A percentile compares a stretch with the other conserved stretches of the same genome.
Evolutionary conservation across 2,797 vertebrate species (phyloP).

Genomic region (Acipenser ruthenus): DNA sequence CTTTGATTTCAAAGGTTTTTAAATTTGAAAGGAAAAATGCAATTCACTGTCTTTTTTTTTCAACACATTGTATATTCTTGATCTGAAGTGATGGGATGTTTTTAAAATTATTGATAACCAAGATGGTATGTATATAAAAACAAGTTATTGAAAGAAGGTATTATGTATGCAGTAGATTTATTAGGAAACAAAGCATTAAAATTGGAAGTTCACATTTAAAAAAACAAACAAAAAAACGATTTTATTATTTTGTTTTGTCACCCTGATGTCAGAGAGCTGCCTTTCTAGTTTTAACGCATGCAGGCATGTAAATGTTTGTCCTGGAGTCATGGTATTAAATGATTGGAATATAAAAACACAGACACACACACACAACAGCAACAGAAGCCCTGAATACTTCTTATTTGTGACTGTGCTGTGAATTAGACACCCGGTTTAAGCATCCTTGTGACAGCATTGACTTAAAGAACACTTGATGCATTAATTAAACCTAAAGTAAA

Average conservation of each 20-base stretch:
- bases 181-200: constrained; percentile 87
- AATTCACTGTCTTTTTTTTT: constrained; percentile 68
- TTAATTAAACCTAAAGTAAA: constrained; percentile 56
- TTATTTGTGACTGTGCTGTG: constrained; percentile 57
- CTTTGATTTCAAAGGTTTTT: constrained; percentile 70
- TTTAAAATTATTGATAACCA: constrained; percentile 34
- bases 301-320: constrained; percentile 99
- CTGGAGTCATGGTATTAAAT: constrained; percentile 99
- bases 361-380: too few species aligned
- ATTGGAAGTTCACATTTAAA: constrained; percentile 54
- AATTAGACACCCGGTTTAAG: constrained; percentile 64
- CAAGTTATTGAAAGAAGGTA: constrained; percentile 82
- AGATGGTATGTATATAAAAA: constrained; percentile 89
- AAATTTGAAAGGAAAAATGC: constrained; percentile 70
- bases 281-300: constrained; percentile 99
- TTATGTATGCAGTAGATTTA: constrained; percentile 99
- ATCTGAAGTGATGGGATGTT: constrained; percentile 49
- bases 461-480: constrained; percentile 63
- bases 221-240: too few species aligned
- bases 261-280: constrained; percentile 93
- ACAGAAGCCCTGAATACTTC: constrained; percentile 19
- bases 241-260: constrained; percentile 77
- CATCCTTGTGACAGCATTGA: constrained; percentile 66
- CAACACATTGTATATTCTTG: constrained; percentile 66
- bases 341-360: constrained; percentile 70